These are phyloP conservation scores for Hedychridium roseum DNA, from an alignment of 2,888 invertebrate species.

Conservation along the genomic window DNA sequence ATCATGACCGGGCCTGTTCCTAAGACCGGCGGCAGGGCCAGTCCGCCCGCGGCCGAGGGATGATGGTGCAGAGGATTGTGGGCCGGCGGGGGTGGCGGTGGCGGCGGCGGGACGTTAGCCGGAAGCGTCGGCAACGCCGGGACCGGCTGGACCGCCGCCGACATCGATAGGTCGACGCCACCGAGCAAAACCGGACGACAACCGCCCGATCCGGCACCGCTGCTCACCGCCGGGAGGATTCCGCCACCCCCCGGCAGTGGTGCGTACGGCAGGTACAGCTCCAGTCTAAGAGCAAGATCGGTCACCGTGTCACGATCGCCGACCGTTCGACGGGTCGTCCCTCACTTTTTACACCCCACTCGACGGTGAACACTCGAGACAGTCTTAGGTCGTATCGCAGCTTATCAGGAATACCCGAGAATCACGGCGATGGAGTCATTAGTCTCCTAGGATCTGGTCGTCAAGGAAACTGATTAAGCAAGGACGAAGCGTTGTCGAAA, in stretches of 20 bases:
- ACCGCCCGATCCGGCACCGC: slow-evolving; percentile 43
- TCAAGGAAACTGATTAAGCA: too few species aligned
- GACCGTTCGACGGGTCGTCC: too few species aligned
- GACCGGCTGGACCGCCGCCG: slow-evolving; percentile 59
- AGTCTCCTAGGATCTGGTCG: too few species aligned
- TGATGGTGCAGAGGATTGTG: slow-evolving; percentile 40
- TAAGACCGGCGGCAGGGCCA: slow-evolving; percentile 34
- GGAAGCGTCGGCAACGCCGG: slow-evolving; percentile 42
- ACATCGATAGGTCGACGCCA: slow-evolving; percentile 63
- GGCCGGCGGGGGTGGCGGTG: slow-evolving; percentile 41
- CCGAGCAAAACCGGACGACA: slow-evolving; percentile 59
- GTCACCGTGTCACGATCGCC: slow-evolving; percentile 11
- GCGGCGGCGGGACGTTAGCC: slow-evolving; percentile 35
- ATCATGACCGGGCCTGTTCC: slow-evolving; percentile 47
- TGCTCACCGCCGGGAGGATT: slow-evolving; percentile 62
- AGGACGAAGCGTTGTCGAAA: too few species aligned
- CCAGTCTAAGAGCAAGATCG: slow-evolving; percentile 51
- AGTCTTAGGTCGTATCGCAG: too few species aligned
- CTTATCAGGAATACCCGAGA: too few species aligned
- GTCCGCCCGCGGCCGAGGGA: slow-evolving; percentile 38
- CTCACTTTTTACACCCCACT: not conserved
- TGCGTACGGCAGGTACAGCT: slow-evolving; percentile 63
- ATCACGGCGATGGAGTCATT: too few species aligned
- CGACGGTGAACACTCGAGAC: too few species aligned
- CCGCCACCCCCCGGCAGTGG: slow-evolving; percentile 63